Evolutionary conservation across 1,140 invertebrate species (phyloP).

Genomic region (Bicyclus anynana): DNA sequence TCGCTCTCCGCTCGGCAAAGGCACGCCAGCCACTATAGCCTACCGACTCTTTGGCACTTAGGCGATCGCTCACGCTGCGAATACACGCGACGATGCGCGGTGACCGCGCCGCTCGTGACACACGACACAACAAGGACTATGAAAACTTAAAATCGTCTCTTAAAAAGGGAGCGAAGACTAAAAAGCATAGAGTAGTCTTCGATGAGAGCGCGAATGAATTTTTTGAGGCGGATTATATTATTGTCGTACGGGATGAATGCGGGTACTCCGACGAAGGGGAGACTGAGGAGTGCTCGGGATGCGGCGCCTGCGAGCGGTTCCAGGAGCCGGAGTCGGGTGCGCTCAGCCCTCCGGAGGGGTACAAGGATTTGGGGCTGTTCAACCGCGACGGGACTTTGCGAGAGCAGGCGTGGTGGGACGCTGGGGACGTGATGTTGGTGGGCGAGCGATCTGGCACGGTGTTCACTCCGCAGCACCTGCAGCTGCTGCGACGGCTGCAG

Average conservation of each 20-base stretch:
- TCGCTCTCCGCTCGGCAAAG: constrained; percentile 28
- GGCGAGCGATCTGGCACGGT: constrained; percentile 79
- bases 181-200: constrained; percentile 88
- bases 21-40: constrained; percentile 30
- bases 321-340: constrained; percentile 86
- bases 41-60: constrained; percentile 41
- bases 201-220: constrained; percentile 91
- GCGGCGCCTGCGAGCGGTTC: constrained; percentile 78
- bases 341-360: constrained; percentile 90
- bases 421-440: constrained; percentile 75
- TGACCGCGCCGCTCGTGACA: constrained; percentile 67
- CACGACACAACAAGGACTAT: constrained; percentile 73
- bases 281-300: constrained; percentile 85
- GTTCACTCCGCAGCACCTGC: constrained; percentile 79
- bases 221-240: constrained; percentile 92
- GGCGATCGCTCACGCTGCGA: constrained; percentile 47
- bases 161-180: constrained; percentile 65
- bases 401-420: constrained; percentile 77
- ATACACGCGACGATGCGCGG: constrained; percentile 68
- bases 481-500: constrained; percentile 78
- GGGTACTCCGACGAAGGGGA: constrained; percentile 86
- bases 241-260: constrained; percentile 89
- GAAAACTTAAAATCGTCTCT: constrained; percentile 74
- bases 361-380: constrained; percentile 84
- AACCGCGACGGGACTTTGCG: constrained; percentile 70